A percentile compares a stretch with the other conserved stretches of the same genome.
phyloP scores from a whole-genome alignment of 35 echinoderm and acorn worm genomes.

The Chiridota heheva region DNA sequence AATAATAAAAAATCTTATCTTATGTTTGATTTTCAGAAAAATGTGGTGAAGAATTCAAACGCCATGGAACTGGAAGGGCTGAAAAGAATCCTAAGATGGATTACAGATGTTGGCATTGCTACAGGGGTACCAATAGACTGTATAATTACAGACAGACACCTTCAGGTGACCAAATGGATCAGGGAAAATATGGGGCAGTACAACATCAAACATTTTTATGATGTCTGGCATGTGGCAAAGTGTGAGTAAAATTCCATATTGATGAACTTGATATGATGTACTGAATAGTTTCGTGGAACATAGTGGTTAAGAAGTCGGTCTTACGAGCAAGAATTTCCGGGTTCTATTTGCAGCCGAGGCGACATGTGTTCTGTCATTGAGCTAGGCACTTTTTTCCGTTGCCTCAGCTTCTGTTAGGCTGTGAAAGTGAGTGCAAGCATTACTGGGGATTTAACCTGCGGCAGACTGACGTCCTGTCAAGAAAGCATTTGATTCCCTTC shows the following conservation, averaged over 20 bases:
- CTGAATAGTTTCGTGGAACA: not conserved
- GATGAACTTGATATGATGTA: not conserved
- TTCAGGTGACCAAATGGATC: conserved; percentile 44
- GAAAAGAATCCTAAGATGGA: not conserved
- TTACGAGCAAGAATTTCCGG: conserved; percentile 8
- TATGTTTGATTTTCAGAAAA: conserved; percentile 18
- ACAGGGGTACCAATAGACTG: not conserved
- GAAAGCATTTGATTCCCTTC: no score
- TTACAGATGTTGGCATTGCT: not conserved
- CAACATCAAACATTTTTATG: conserved; percentile 24
- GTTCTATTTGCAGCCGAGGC: not conserved
- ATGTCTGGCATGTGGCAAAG: conserved; percentile 57
- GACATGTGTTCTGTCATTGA: not conserved
- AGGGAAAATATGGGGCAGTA: conserved; percentile 9
- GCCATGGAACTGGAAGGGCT: conserved; percentile 47
- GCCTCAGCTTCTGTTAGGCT: not conserved
- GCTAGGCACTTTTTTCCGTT: not conserved
- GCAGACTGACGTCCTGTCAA: no score
- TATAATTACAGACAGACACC: conserved; percentile 63
- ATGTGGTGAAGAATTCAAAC: conserved; percentile 23
- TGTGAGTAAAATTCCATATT: conserved; percentile 10
- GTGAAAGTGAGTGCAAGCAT: no score
- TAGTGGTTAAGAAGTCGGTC: not conserved
- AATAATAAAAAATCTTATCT: not conserved
- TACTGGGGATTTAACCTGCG: not conserved